Evolutionary conservation across 2,888 invertebrate species (phyloP).

Genomic region (Adelphocoris suturalis): DNA sequence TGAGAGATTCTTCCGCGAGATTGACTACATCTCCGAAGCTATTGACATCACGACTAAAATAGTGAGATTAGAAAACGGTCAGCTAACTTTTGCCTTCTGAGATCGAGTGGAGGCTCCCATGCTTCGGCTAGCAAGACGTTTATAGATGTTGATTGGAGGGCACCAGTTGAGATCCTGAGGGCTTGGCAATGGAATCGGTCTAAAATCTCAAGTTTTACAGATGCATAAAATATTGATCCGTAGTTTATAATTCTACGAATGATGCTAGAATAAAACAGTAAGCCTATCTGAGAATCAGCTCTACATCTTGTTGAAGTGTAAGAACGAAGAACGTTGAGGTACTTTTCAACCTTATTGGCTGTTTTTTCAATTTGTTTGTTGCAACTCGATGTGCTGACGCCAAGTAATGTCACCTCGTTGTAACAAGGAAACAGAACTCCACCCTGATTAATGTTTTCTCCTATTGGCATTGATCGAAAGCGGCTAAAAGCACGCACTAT

Average conservation of each 20-base stretch:
- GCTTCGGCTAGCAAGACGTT: neutral
- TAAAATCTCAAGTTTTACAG: neutral
- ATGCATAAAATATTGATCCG: neutral
- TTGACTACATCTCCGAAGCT: too few species aligned
- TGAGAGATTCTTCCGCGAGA: too few species aligned
- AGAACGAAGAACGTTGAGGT: neutral
- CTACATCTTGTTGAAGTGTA: constrained; percentile 3
- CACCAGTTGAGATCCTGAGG: neutral
- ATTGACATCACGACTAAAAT: too few species aligned
- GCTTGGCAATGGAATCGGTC: neutral
- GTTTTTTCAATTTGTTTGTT: neutral
- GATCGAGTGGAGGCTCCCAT: too few species aligned
- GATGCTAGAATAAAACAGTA: neutral
- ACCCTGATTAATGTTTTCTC: neutral
- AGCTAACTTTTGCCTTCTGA: too few species aligned
- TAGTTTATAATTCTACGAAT: neutral
- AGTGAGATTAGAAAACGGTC: too few species aligned
- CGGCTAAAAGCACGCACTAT: too few species aligned
- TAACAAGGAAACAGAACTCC: neutral
- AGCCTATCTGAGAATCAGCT: neutral
- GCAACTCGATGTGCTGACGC: constrained; percentile 8
- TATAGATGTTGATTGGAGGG: neutral
- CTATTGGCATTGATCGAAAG: too few species aligned
- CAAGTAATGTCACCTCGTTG: neutral
- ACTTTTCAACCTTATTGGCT: neutral